These are phyloP conservation scores for Calameuta filiformis DNA, from an alignment of 2,888 invertebrate genomes.

Conservation along the genomic window DNA sequence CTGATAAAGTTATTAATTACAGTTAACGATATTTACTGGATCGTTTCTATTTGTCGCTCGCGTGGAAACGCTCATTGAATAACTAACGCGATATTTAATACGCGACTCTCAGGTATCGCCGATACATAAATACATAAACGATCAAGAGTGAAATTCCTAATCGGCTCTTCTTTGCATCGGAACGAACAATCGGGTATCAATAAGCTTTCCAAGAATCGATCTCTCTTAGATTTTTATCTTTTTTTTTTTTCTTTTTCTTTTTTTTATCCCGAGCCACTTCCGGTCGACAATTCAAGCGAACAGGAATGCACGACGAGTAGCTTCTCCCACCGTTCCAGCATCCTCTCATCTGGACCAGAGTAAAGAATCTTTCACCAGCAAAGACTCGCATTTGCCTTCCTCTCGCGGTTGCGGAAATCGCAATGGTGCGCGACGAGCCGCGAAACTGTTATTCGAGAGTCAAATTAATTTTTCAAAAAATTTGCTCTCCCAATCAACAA, in stretches of 20 bases:
- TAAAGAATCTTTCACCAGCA: not conserved
- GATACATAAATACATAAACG: too few relatives aligned
- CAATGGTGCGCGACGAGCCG: constrained; percentile 45
- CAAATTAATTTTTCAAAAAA: constrained; percentile 50
- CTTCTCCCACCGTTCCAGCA: not conserved
- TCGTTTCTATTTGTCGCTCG: too few relatives aligned
- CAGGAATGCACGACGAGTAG: constrained; percentile 17
- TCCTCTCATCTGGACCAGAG: not conserved
- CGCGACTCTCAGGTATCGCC: too few relatives aligned
- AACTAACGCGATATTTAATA: too few relatives aligned
- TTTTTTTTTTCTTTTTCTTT: not conserved
- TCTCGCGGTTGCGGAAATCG: constrained; percentile 36
- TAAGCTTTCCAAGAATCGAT: too few relatives aligned
- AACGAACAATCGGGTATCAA: too few relatives aligned
- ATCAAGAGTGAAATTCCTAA: too few relatives aligned
- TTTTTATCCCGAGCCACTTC: constrained; percentile 35
- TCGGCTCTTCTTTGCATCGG: too few relatives aligned
- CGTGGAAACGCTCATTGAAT: too few relatives aligned
- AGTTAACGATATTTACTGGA: too few relatives aligned
- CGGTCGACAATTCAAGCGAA: constrained; percentile 33
- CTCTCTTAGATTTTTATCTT: constrained; percentile 15
- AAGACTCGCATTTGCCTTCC: not conserved
- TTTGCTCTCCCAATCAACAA: constrained; percentile 17
- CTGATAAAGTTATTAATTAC: too few relatives aligned
- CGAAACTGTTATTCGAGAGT: constrained; percentile 48